Evolutionary conservation across 2,113 vertebrate species (phyloP), one percentile per base, ranked within the genome.

Genomic region (Microtus oregoni): DNA sequence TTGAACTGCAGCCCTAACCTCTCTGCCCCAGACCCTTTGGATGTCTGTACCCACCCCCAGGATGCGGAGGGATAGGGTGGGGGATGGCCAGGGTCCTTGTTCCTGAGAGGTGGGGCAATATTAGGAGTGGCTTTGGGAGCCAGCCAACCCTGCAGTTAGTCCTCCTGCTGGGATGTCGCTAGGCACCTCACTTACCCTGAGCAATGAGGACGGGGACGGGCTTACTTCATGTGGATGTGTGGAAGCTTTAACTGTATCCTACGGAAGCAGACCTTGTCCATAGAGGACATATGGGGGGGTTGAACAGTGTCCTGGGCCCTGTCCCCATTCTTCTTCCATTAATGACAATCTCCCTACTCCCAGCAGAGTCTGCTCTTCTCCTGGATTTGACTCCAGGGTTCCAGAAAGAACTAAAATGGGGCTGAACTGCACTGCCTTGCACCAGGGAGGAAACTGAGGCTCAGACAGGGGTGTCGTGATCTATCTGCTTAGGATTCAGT

Each of bases 201-300:
- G 22, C 73, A 75, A 81, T 38, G 87, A 55, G 88, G 38, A 82
- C 50, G 20, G 20, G 52, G 65, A 8, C 24, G 6, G 6, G 7
- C 30, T 38, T 44, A 1, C 32, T 68, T 17, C 0, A 0, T 7
- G 19, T 30, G 20, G 10, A 50, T 35, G 7, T 41, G 7, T 72
- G 38, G 75, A 55, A 73, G 78, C 82, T 30, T 63, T 28, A 61
- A 55, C 15, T 47, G 19, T 68, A 38, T 86, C 38, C 13, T 17
- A 0, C 0, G 35, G 87, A 79, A 61, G 58, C 28, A 22, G 67
- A 44, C 26, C 13, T 8, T 12, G 52, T 0, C 0, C 24, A 11
- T 0, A 15, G 38, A 67, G 55, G 82, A 68, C 32, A 68, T 35
- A 68, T 6, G 7, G 32, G 67, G 67, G 28, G 67, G 12, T 0